Percentiles rank a stretch among this genome's conserved stretches.
These are phyloP conservation scores for Coregonus sp. DNA, from an alignment of 2,797 vertebrate species.

Conservation along the genomic window DNA sequence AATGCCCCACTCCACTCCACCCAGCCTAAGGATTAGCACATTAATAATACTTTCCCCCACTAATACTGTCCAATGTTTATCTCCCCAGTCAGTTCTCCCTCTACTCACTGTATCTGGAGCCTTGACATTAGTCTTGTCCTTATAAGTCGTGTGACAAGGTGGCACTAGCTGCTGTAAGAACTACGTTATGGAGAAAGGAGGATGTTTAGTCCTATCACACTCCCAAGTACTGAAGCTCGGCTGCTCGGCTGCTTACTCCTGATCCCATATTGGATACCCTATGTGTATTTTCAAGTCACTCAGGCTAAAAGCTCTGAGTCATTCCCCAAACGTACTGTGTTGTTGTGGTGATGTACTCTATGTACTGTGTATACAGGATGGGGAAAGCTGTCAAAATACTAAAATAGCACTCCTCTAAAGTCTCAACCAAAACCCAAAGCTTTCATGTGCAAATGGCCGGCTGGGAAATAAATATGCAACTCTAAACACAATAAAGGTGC, in stretches of 20 bases:
- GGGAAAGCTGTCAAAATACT: neutral
- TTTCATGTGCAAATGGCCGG: constrained; percentile 38
- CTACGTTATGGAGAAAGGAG: neutral
- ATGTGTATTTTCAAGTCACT: neutral
- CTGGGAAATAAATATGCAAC: constrained; percentile 36
- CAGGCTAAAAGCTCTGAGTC: constrained; percentile 3
- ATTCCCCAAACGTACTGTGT: neutral
- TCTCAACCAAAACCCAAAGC: constrained; percentile 15
- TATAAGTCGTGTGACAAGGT: neutral
- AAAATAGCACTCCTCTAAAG: neutral
- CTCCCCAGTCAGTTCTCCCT: neutral
- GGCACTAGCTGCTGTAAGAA: neutral
- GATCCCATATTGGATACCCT: neutral
- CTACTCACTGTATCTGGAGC: neutral
- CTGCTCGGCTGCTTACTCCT: neutral
- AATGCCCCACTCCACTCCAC: constrained; percentile 13
- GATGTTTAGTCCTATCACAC: constrained; percentile 17
- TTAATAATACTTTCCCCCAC: neutral
- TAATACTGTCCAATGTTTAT: neutral
- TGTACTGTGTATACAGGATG: neutral
- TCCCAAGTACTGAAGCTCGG: neutral
- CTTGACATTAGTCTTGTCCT: neutral
- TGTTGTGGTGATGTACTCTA: neutral
- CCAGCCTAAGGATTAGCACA: constrained; percentile 2
- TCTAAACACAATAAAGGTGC: constrained; percentile 15